These are phyloP conservation scores for Gastracanthus pulcherrimus DNA, from an alignment of 2,888 invertebrate genomes.

Conservation along the genomic window DNA sequence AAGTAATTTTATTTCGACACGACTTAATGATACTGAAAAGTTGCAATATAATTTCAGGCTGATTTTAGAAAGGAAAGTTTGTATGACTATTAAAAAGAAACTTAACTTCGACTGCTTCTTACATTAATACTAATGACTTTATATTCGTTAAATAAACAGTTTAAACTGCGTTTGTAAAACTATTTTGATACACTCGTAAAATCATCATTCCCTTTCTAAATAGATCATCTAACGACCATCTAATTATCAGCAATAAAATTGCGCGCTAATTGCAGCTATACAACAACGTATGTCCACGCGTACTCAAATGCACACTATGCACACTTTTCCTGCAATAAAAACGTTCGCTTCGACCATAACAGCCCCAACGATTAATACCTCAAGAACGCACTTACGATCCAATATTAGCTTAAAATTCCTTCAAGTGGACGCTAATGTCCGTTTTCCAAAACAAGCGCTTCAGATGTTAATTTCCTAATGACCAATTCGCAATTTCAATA, in stretches of 20 bases:
- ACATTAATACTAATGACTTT: background rate
- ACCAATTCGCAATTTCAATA: background rate
- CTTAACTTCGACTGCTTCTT: too few species aligned
- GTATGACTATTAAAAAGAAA: too few species aligned
- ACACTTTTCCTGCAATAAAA: constrained; percentile 23
- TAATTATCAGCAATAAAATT: background rate
- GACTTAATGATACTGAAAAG: too few species aligned
- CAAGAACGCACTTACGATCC: background rate
- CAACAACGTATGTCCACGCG: too few species aligned
- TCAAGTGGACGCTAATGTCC: background rate
- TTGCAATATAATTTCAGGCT: too few species aligned
- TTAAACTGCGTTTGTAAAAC: background rate
- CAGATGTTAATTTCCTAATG: background rate
- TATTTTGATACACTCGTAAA: too few species aligned
- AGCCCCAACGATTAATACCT: background rate
- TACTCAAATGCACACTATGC: too few species aligned
- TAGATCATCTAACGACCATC: background rate
- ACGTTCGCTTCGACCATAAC: background rate
- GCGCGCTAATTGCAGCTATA: too few species aligned
- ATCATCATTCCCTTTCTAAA: background rate
- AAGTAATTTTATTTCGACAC: too few species aligned
- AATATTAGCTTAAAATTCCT: background rate
- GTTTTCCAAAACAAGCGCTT: background rate
- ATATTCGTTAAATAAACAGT: background rate
- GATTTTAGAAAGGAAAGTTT: too few species aligned